These are phyloP conservation scores for Hyposoter dolosus DNA, from an alignment of 2,888 invertebrate species.

Conservation along the genomic window DNA sequence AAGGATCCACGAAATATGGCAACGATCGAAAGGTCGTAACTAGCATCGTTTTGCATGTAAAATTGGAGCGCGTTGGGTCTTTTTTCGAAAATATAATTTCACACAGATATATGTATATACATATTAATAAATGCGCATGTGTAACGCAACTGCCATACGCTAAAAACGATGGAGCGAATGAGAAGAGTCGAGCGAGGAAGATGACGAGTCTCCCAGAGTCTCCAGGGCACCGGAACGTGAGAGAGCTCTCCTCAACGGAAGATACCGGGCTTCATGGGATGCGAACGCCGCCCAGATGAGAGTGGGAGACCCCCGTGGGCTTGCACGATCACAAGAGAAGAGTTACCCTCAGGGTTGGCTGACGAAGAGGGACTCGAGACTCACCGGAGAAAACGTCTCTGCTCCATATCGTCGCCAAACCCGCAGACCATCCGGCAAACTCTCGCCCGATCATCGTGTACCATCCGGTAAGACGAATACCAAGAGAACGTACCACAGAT, in stretches of 20 bases:
- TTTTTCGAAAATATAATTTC: neutral
- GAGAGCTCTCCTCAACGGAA: constrained; percentile 53
- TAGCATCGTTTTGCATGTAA: constrained; percentile 21
- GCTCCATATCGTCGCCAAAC: constrained; percentile 64
- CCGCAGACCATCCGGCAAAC: constrained; percentile 47
- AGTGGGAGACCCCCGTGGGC: constrained; percentile 66
- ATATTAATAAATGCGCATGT: constrained; percentile 21
- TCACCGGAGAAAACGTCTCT: constrained; percentile 66
- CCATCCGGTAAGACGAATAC: constrained; percentile 58
- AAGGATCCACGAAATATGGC: constrained; percentile 35
- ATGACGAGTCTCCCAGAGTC: constrained; percentile 53
- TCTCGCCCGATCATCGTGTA: constrained; percentile 35
- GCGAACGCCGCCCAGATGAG: constrained; percentile 64
- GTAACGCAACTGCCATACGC: constrained; percentile 4
- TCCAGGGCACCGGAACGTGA: constrained; percentile 68
- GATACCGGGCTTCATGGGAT: constrained; percentile 63
- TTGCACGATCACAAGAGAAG: constrained; percentile 32
- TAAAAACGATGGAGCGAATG: constrained; percentile 26
- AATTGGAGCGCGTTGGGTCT: neutral
- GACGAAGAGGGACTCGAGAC: constrained; percentile 57
- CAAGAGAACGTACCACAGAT: constrained; percentile 27
- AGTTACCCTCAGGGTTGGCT: constrained; percentile 13
- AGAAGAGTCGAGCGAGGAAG: constrained; percentile 28
- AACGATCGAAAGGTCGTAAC: constrained; percentile 45
- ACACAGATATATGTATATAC: neutral